Evolutionary conservation across 2,797 vertebrate species (phyloP), one percentile per base, ranked within the genome.

Genomic region (Hydrocynus forskahlii): DNA sequence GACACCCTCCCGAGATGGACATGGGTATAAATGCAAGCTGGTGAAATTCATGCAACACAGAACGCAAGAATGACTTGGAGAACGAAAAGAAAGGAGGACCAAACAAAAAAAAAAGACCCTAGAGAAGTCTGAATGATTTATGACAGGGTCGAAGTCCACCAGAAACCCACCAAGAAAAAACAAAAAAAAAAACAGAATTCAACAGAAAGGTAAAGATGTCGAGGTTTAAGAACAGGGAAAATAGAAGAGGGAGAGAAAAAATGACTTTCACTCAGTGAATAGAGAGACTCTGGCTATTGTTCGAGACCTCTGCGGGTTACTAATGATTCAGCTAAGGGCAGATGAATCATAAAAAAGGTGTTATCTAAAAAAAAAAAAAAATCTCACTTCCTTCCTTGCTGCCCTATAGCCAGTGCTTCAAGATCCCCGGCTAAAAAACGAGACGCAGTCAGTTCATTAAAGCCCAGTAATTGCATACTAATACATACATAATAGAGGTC

Each of bases 191-290:
- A n/a, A n/a, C n/a, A n/a, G 1, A 63, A 45, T 69, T 48, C 21
- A 76, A 76, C n/a, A 63, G 21, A 79, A 75, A 79, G 73, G 45
- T n/a, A 25, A 70, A 23, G 38, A 91, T 91, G 85, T 89, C 86
- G 89, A 87, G 79, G 76, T 92, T 90, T 89, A 91, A 89, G 88
- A 89, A 91, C 86, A 64, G 83, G 89, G 74, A 83, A 91, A 91
- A 87, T 69, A 16, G 67, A 69, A 86, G 87, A 86, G 78, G 73
- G 52, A 71, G 87, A 52, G 75, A 86, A 80, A 40, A 82, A 43
- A 71, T 80, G 74, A 86, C 59, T 5, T 80, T 75, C 67, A 48
- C 25, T 85, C 54, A 84, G 80, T 87, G 83, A 90, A 89, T 82
- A 88, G 84, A 91, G 82, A 12, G 52, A 66, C 76, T 62, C 17